Conservation (phyloP, 2,797 vertebrate species). For the Phrynocephalus vlangalii region DNA sequence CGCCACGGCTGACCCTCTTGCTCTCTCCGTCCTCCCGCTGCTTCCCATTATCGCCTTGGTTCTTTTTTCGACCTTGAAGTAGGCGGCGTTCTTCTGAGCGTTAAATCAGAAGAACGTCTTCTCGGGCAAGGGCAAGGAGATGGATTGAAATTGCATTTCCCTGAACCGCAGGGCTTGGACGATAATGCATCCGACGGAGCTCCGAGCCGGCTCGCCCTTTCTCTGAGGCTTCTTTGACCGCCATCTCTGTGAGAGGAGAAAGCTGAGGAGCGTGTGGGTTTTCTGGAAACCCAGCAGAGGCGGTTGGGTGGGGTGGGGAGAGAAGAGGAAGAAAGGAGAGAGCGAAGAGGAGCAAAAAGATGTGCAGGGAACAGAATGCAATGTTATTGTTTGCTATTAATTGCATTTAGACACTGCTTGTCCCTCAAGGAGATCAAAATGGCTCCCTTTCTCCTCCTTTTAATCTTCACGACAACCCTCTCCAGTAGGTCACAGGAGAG, state of each 20-base stretch:
- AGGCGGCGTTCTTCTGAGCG: background rate
- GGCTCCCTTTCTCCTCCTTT: background rate
- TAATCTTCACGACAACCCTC: background rate
- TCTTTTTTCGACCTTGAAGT: constrained; percentile 20
- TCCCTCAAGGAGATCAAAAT: background rate
- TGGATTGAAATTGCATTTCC: constrained; percentile 50
- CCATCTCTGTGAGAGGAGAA: background rate
- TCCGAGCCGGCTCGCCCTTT: background rate
- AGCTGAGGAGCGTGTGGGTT: accelerated
- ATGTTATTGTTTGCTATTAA: background rate
- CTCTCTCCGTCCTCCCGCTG: background rate
- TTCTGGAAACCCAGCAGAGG: constrained; percentile 26
- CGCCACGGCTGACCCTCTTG: background rate
- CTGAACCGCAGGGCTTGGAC: constrained; percentile 7
- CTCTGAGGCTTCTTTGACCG: constrained; percentile 3
- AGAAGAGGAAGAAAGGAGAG: background rate
- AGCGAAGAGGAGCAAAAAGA: no score
- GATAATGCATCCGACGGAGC: constrained; percentile 27
- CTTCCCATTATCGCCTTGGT: background rate
- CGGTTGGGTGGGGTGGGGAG: background rate
- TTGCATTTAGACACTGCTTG: background rate
- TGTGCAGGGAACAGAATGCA: background rate
- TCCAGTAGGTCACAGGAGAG: background rate
- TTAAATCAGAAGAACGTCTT: constrained; percentile 8
- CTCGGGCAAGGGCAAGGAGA: constrained; percentile 12